Evolutionary conservation across 2,797 vertebrate genomes (phyloP), one percentile per base, ranked within the genome.

Genomic region (Acomys russatus): DNA sequence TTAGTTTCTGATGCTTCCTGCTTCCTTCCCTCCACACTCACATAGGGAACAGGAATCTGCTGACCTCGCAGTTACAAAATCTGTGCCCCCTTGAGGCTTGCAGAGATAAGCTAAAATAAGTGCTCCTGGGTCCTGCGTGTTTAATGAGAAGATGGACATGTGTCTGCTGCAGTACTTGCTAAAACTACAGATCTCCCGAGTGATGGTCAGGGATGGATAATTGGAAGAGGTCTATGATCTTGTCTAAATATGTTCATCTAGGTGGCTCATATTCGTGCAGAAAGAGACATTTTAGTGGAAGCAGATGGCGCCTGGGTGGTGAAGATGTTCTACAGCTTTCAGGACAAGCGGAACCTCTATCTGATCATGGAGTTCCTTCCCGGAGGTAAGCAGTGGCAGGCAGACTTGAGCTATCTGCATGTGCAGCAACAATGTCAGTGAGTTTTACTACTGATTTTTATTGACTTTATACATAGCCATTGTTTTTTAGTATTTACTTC

Each of bases 281-380:
- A 99, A 98, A 99, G 99, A 98, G 99, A 99, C 97, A 99, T 99
- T 96, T 98, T 99, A 91, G 99, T 99, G 94, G 99, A 99, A 98
- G 99, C 99, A 0, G 99, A 99, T 92, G 99, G 99, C 23, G 99
- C 99, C 86, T 99, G 99, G 99, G 99, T 99, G 91, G 99, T 99
- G 85, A 99, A 99, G 98, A 99, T 99, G 99, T 99, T 99, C 98
- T 99, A 99, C 98, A 99, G 99, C 98, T 99, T 99, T 97, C 99
- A 99, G 98, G 99, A 99, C 98, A 99, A 99, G 98, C 99, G 99
- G 97, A 99, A 99, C 98, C 99, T 99, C 92, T 99, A 99, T 98
- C 98, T 99, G 91, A 99, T 99, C 98, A 99, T 99, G 99, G 99
- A 99, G 97, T 99, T 99, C 98, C 99, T 99, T 91, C 99, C 99